Evolutionary conservation across 2,888 invertebrate species (phyloP).

Genomic region (Folsomia manolachei): DNA sequence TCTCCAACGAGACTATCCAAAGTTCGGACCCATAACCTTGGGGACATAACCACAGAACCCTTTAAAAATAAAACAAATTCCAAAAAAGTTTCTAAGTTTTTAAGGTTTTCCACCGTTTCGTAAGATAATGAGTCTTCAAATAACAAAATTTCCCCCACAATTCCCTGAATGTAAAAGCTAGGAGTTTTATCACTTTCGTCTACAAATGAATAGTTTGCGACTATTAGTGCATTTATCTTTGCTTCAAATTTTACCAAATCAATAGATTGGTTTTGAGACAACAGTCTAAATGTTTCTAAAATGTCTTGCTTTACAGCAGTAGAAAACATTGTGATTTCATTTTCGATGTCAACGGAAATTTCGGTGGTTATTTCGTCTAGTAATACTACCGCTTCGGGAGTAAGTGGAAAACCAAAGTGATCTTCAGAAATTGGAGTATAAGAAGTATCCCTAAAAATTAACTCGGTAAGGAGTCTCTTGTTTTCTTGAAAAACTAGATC

Average conservation of each 20-base stretch:
- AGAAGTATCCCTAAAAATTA: not conserved
- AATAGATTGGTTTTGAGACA: not conserved
- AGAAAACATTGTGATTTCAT: not conserved
- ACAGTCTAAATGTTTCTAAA: not conserved
- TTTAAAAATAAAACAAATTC: not conserved
- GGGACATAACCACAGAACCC: not conserved
- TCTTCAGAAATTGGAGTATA: not conserved
- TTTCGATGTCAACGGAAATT: not conserved
- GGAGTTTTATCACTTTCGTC: not conserved
- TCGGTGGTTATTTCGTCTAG: not conserved
- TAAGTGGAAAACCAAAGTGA: not conserved
- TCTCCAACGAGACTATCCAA: not conserved
- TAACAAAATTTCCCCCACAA: no score
- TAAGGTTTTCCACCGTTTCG: no score
- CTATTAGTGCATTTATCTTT: not conserved
- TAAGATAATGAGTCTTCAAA: no score
- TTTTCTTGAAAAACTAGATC: not conserved
- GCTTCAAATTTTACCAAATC: not conserved
- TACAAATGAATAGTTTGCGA: not conserved
- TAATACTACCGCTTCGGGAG: not conserved
- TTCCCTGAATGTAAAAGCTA: not conserved
- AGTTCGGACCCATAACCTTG: not conserved
- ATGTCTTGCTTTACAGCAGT: not conserved
- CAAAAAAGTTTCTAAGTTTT: no score
- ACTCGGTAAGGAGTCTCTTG: not conserved